A percentile compares a stretch with the other conserved stretches of the same genome.
Evolutionary conservation across 2,113 vertebrate species (phyloP).

Genomic region (Toxotes jaculatrix): DNA sequence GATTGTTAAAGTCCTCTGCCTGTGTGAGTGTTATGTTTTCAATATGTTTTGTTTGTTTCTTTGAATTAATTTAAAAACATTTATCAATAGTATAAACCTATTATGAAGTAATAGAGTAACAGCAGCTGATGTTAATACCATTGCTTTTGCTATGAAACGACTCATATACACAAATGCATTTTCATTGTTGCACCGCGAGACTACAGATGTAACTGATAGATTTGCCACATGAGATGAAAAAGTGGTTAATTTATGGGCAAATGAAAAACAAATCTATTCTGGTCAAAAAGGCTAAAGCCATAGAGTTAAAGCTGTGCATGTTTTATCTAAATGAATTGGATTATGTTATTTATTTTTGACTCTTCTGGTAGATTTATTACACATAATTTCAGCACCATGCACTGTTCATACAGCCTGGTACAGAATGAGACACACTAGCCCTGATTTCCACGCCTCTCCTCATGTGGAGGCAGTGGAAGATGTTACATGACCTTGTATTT

Average conservation of each 20-base stretch:
- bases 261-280: not conserved
- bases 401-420: not conserved
- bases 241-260: not conserved
- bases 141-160: not conserved
- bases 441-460: not conserved
- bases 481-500: not conserved
- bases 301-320: not conserved
- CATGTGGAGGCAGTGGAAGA: not conserved
- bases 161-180: not conserved
- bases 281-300: not conserved
- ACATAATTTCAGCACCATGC: not conserved
- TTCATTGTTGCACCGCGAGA: not conserved
- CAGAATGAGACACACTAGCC: not conserved
- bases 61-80: not conserved
- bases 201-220: not conserved
- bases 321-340: not conserved
- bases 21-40: not conserved
- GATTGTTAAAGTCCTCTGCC: not conserved
- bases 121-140: slow-evolving; percentile 5
- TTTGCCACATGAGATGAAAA: too few species aligned
- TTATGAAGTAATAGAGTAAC: not conserved
- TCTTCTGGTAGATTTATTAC: not conserved
- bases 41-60: too few species aligned
- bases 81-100: not conserved
- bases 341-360: not conserved